Base-by-base conservation (phyloP, 1,140 invertebrate species). In the Arion vulgaris region DNA sequence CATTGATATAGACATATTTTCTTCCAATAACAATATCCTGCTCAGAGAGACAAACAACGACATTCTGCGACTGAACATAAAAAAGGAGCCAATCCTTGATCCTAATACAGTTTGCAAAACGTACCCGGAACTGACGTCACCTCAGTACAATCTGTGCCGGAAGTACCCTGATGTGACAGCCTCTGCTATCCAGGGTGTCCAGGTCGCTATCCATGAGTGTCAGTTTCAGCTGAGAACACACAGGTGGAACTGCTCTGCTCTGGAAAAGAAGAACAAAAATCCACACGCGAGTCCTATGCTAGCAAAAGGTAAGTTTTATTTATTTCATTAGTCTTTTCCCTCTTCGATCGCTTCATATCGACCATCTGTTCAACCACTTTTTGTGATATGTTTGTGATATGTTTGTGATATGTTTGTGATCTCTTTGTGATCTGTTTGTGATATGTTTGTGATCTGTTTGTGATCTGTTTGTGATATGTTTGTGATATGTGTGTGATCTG, bases 121-220 rank as follows among this genome's bases (percentile, higher is more conserved):
- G 17, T 91, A 89, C 74, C 95, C 96, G 23, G 96, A 96, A 28
- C 93, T 98, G 87, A 95, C 96, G 15, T 94, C 94, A 85, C 94
- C 94, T 80, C 97, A 98, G 92, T 94, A 96, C 75, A 95, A 96
- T 85, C 94, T 97, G 92, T 98, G 97, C 91, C 94, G 94, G 85
- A 94, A 95, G 81, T 94, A 95, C 85, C 97, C 97, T 17, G 96
- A 97, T 90, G 96, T 96, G 34, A 95, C 97, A 91, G 95, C 96
- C n/a, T 96, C 96, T 38, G 95, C 97, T 32, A 96, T 96, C 19
- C 95, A 96, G 89, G 97, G 97, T 36, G 95, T 96, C 66, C 95
- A 95, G 89, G 93, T 96, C 88, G 96, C 96, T 32, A 94, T 98
- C 11, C 84, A 96, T 96, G 92, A 92, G 77, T 92, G 92, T 66